Evolutionary conservation across 2,113 vertebrate genomes (phyloP).

Genomic region (Crypturellus undulatus): DNA sequence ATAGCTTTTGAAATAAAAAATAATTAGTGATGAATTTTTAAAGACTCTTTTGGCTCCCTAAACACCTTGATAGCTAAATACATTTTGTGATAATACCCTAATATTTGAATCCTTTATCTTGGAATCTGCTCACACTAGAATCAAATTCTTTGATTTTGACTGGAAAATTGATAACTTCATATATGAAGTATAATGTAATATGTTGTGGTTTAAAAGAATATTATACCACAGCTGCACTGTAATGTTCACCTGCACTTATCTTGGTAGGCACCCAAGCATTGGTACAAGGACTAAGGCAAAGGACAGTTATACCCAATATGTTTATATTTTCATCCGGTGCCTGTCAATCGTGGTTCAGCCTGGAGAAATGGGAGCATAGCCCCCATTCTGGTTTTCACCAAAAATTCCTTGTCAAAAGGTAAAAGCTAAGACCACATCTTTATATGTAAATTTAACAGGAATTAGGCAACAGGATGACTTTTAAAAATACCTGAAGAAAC

Average conservation of each 20-base stretch:
- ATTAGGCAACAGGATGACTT: background rate
- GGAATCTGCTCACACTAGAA: background rate
- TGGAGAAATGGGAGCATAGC: background rate
- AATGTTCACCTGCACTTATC: background rate
- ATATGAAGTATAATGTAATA: background rate
- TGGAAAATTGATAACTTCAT: background rate
- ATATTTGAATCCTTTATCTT: background rate
- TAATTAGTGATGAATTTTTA: accelerated
- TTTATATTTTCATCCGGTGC: background rate
- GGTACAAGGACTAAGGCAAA: background rate
- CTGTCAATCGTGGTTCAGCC: background rate
- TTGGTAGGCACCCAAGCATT: background rate
- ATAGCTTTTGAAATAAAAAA: background rate
- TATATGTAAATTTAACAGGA: background rate
- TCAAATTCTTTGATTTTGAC: background rate
- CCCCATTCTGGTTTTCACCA: background rate
- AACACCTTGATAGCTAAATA: background rate
- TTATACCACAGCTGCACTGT: background rate
- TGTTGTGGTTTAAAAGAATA: background rate
- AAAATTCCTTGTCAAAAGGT: background rate
- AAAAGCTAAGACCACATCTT: background rate
- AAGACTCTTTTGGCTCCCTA: background rate
- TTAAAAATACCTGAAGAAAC: background rate
- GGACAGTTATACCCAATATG: background rate
- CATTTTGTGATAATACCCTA: background rate